Base-by-base conservation (phyloP, 2,888 invertebrate species). In the Uropetala carovei region DNA sequence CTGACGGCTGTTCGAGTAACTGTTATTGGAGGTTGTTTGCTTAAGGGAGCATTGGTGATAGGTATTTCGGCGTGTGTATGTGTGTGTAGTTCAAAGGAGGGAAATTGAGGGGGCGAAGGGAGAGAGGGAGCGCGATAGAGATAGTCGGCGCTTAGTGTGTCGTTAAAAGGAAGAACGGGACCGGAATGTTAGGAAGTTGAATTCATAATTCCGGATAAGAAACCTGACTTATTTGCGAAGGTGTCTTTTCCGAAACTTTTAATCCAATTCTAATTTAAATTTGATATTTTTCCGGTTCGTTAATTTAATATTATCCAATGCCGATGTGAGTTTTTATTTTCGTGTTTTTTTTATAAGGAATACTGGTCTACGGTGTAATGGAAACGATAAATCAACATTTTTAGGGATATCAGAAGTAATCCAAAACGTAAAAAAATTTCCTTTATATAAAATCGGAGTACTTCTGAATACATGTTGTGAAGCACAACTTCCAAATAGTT, bases 1-100 rank as follows among this genome's bases (percentile, higher is more conserved):
- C 27, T 59, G 86, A 86, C 89, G 60, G 64, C 64, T 64, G 64
- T 89, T 89, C 64, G 60, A 64, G 86, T 86, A 86, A 86, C 89
- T 89, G 64, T 89, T 68, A 64, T 89, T 64, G 64, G 89, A 64
- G 89, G 89, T 89, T 89, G 89, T 64, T 89, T 89, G 64, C 89
- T 89, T 89, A 89, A 89, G 89, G 89, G 89, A 89, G 89, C 89
- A 30, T 59, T 64, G 30, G 64, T 30, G 64, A 89, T 89, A 86
- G 89, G 68, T 43, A 57, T 83, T 83, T 83, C 14, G 83, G 83
- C 83, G 0, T 16, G 8, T 83, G 57, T 57, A n/a, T n/a, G 83
- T n/a, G 56, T 83, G 83, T 5, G 5, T 43, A 5, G 43, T 13
- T 27, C 75, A 27, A 27, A 68, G 68, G 2, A 30, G 89, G 83